phyloP scores from a whole-genome alignment of 2,113 vertebrate genomes.

The Aspiorhynchus laticeps region DNA sequence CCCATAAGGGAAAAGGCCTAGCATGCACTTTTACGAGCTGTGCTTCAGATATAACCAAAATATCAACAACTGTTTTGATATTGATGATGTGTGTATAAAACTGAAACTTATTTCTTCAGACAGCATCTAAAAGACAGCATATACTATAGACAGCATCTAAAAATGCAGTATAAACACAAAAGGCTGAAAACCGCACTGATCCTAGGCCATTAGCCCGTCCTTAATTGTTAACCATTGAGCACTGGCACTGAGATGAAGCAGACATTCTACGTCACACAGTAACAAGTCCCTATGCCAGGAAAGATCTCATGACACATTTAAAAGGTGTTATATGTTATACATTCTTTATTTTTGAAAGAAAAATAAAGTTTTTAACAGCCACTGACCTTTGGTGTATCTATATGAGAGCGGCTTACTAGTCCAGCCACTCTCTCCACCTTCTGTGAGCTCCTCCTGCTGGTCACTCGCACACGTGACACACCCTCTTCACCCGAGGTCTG shows the following conservation, averaged over 20 bases:
- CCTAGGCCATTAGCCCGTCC: too few species aligned
- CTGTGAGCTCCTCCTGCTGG: slow-evolving; percentile 76
- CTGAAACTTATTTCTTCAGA: slow-evolving; percentile 12
- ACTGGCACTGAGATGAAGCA: not conserved
- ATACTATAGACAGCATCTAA: too few species aligned
- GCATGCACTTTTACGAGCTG: too few species aligned
- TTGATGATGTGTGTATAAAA: not conserved
- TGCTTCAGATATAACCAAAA: not conserved
- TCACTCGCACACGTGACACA: slow-evolving; percentile 73
- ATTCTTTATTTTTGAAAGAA: not conserved
- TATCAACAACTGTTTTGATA: not conserved
- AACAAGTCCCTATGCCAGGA: not conserved
- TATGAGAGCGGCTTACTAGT: slow-evolving; percentile 70
- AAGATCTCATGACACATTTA: not conserved
- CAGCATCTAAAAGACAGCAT: too few species aligned
- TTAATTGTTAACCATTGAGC: not conserved
- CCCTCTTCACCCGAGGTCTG: slow-evolving; percentile 59
- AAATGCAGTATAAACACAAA: too few species aligned
- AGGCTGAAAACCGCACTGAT: too few species aligned
- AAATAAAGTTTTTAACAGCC: not conserved
- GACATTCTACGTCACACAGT: not conserved
- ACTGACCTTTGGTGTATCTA: slow-evolving; percentile 76
- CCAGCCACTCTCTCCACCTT: slow-evolving; percentile 77
- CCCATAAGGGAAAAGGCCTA: too few species aligned
- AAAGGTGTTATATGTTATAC: not conserved